Percentiles rank a stretch among this genome's conserved stretches.
These are phyloP conservation scores for Habrosyne pyritoides DNA, from an alignment of 2,888 invertebrate species.

Conservation along the genomic window DNA sequence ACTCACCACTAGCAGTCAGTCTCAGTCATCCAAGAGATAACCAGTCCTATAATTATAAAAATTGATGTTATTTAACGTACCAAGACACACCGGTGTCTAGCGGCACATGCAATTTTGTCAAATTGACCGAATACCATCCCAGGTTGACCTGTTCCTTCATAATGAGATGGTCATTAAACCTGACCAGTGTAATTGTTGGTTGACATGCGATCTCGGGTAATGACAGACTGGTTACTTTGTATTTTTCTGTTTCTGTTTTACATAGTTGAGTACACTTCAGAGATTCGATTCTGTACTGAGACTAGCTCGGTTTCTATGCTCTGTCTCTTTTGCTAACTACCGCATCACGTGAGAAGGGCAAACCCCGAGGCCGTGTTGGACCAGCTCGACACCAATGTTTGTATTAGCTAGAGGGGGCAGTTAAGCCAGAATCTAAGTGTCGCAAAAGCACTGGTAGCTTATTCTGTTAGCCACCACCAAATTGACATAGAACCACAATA, in stretches of 20 bases:
- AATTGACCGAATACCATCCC: conserved; percentile 14
- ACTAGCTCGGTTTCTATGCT: too few species aligned
- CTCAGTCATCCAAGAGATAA: background rate
- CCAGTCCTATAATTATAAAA: background rate
- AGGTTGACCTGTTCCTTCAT: conserved; percentile 16
- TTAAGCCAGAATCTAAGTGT: too few species aligned
- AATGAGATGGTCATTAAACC: conserved; percentile 5
- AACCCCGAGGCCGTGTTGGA: too few species aligned
- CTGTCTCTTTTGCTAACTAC: too few species aligned
- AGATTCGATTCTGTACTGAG: too few species aligned
- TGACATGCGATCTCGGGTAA: conserved; percentile 37
- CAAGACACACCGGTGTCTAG: conserved; percentile 7
- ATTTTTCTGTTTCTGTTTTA: background rate
- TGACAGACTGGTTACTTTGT: background rate
- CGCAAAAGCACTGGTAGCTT: too few species aligned
- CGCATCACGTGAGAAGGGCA: too few species aligned
- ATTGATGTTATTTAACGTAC: conserved; percentile 4
- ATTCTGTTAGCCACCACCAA: too few species aligned
- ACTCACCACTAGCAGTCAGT: background rate
- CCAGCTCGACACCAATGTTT: too few species aligned
- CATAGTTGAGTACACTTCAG: background rate
- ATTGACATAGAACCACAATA: too few species aligned
- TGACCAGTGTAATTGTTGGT: conserved; percentile 34
- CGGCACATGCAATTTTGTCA: conserved; percentile 14
- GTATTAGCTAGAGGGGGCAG: too few species aligned